Evolutionary conservation across 2,888 invertebrate species (phyloP).

Genomic region (Drosophila affinis): DNA sequence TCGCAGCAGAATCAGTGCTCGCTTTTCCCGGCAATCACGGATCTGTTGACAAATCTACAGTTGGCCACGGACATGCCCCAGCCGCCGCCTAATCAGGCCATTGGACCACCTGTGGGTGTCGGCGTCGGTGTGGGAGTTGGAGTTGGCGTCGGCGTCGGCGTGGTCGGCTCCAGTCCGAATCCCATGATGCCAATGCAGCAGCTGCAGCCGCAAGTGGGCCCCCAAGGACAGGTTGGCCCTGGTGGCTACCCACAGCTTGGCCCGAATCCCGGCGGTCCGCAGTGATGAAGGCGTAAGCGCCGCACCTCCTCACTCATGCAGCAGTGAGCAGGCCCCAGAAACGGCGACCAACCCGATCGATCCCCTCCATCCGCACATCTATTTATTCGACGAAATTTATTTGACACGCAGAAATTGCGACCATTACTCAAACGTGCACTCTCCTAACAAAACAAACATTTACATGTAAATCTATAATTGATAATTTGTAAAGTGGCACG

Average conservation of each 20-base stretch:
- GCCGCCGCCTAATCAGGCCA: constrained; percentile 85
- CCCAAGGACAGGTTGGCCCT: constrained; percentile 75
- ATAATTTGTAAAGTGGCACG: neutral
- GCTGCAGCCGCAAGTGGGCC: constrained; percentile 81
- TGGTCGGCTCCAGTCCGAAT: constrained; percentile 84
- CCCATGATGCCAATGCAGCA: constrained; percentile 86
- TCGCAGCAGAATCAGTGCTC: constrained; percentile 93
- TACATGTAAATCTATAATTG: neutral
- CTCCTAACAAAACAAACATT: neutral
- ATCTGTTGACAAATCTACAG: constrained; percentile 92
- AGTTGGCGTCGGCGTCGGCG: constrained; percentile 72
- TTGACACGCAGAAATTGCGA: neutral
- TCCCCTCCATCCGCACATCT: constrained; percentile 2
- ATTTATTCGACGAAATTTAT: constrained; percentile 40
- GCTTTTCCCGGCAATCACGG: constrained; percentile 95
- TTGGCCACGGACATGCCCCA: constrained; percentile 91
- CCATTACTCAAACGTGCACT: neutral
- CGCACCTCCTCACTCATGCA: constrained; percentile 75
- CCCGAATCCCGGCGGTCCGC: constrained; percentile 79
- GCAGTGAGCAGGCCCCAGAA: constrained; percentile 47
- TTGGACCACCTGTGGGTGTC: constrained; percentile 84
- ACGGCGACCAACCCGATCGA: constrained; percentile 30
- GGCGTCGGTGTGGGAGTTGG: constrained; percentile 49
- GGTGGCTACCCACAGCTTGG: constrained; percentile 81
- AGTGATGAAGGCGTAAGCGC: constrained; percentile 83